Evolutionary conservation across 2,888 invertebrate genomes (phyloP).

Genomic region (Pyrocoelia pectoralis): DNA sequence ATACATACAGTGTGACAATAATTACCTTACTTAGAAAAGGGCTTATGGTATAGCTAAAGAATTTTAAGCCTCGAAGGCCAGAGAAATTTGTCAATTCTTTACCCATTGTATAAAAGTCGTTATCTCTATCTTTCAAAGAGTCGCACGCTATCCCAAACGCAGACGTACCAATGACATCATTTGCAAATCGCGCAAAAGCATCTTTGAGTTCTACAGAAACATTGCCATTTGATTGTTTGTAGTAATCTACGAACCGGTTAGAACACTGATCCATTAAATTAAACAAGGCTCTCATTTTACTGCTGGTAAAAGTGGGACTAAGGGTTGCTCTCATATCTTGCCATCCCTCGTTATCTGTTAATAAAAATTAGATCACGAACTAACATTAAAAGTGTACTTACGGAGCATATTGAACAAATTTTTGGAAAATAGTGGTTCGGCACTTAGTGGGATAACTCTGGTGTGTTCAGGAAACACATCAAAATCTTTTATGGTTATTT

Average conservation of each 20-base stretch:
- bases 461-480: slow-evolving; percentile 62
- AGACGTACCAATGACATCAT: slow-evolving; percentile 56
- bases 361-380: background rate
- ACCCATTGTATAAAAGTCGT: slow-evolving; percentile 63
- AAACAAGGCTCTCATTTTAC: slow-evolving; percentile 28
- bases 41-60: background rate
- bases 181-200: slow-evolving; percentile 58
- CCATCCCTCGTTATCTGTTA: slow-evolving; percentile 16
- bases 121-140: slow-evolving; percentile 62
- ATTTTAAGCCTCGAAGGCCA: slow-evolving; percentile 10
- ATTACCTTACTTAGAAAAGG: background rate
- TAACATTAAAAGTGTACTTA: too few relatives aligned
- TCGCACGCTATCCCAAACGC: slow-evolving; percentile 66
- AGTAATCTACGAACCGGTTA: slow-evolving; percentile 1
- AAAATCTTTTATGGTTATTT: slow-evolving; percentile 64
- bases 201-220: slow-evolving; percentile 52
- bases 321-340: slow-evolving; percentile 21
- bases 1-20: too few relatives aligned
- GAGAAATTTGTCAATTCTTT: slow-evolving; percentile 37
- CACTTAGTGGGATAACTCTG: slow-evolving; percentile 39
- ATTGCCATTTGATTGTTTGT: background rate
- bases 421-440: slow-evolving; percentile 60
- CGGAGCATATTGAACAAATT: slow-evolving; percentile 18
- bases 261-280: slow-evolving; percentile 22
- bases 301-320: slow-evolving; percentile 26